These are phyloP conservation scores for Patella vulgata DNA, from an alignment of 1,140 invertebrate genomes.

Conservation along the genomic window DNA sequence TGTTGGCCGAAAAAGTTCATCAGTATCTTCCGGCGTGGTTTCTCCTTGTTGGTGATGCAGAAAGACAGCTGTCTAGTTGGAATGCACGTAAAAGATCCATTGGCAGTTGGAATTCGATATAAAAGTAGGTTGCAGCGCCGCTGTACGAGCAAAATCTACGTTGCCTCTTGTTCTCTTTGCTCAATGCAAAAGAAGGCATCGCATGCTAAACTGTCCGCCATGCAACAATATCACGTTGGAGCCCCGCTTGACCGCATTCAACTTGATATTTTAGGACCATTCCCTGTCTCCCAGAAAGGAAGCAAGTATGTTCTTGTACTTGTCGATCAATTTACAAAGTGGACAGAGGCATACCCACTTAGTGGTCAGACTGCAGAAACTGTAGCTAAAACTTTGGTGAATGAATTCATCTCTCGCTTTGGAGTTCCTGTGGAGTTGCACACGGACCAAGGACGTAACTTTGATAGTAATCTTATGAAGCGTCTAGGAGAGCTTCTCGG, in stretches of 20 bases:
- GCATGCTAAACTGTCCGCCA: too few species aligned
- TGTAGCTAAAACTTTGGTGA: slow-evolving; percentile 13
- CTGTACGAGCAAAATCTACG: too few species aligned
- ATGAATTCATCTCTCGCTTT: slow-evolving; percentile 15
- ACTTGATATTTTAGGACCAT: slow-evolving; percentile 22
- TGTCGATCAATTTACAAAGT: slow-evolving; percentile 24
- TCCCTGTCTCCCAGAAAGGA: slow-evolving; percentile 5
- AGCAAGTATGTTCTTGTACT: slow-evolving; percentile 24
- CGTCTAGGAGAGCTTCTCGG: slow-evolving; percentile 16
- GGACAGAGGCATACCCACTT: slow-evolving; percentile 16
- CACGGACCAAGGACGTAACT: slow-evolving; percentile 23
- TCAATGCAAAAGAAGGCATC: too few species aligned
- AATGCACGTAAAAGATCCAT: too few species aligned
- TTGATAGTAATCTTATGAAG: slow-evolving; percentile 13
- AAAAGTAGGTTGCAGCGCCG: too few species aligned
- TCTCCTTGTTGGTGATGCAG: too few species aligned
- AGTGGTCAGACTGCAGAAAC: slow-evolving; percentile 9
- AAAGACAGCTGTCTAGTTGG: too few species aligned
- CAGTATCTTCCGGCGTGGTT: too few species aligned
- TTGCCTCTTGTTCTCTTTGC: too few species aligned
- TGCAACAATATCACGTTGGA: background rate
- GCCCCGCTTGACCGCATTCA: slow-evolving; percentile 12
- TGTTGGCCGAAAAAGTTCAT: too few species aligned
- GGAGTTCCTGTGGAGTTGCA: slow-evolving; percentile 18
- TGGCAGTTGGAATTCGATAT: too few species aligned